A percentile compares a stretch with the other conserved stretches of the same genome.
Conservation (phyloP, 2,113 vertebrate species). For the Mirza zaza region DNA sequence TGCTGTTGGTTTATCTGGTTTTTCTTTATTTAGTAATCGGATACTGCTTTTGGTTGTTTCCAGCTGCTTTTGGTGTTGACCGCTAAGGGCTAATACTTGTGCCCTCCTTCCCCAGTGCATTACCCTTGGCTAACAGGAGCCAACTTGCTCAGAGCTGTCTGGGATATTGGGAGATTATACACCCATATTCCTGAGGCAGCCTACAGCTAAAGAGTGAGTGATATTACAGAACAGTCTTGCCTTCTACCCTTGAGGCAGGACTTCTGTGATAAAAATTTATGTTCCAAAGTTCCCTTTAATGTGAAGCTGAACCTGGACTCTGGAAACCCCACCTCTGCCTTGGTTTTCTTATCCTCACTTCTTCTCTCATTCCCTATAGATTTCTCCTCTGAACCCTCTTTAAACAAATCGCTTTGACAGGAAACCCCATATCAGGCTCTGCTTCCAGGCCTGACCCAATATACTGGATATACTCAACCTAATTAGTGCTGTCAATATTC, state of each 20-base stretch:
- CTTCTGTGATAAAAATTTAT: not conserved
- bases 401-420: not conserved
- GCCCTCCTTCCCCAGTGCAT: not conserved
- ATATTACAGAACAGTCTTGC: not conserved
- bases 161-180: not conserved
- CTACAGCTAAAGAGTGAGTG: not conserved
- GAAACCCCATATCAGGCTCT: not conserved
- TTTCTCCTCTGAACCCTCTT: not conserved
- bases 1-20: not conserved
- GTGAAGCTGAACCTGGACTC: not conserved
- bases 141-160: not conserved
- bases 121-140: not conserved
- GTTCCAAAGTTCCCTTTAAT: not conserved
- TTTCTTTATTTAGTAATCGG: not conserved
- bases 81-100: not conserved
- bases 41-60: accelerated
- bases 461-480: not conserved
- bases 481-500: not conserved
- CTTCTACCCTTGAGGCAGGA: not conserved
- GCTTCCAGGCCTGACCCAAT: not conserved
- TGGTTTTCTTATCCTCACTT: not conserved
- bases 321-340: not conserved
- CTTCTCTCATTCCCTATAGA: not conserved
- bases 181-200: not conserved
- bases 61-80: not conserved